These are phyloP conservation scores for Tachysurus vachellii DNA, from an alignment of 2,113 vertebrate genomes.

Conservation along the genomic window DNA sequence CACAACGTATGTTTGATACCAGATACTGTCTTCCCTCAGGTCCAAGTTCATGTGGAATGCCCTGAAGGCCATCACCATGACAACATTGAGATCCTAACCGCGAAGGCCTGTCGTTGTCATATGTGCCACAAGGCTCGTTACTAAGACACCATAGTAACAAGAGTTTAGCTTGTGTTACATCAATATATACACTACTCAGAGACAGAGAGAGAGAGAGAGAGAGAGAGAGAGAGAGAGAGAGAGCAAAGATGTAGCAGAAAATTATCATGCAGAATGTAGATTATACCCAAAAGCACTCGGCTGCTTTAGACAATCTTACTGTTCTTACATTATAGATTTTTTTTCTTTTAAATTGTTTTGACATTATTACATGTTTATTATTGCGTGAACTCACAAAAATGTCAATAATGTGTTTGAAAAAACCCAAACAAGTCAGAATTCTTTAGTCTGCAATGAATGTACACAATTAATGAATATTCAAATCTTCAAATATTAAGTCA, in stretches of 20 bases:
- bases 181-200: background rate
- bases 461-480: constrained; percentile 26
- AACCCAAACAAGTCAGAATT: constrained; percentile 8
- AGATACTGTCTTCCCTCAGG: constrained; percentile 61
- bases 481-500: constrained; percentile 6
- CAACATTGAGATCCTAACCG: constrained; percentile 81
- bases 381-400: background rate
- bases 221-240: constrained; percentile 42
- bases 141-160: constrained; percentile 61
- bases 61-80: constrained; percentile 67
- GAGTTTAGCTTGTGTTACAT: background rate
- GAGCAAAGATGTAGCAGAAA: constrained; percentile 36
- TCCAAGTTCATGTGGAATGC: constrained; percentile 82
- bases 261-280: background rate
- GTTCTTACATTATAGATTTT: background rate
- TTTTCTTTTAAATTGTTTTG: background rate
- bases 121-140: constrained; percentile 85
- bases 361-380: constrained; percentile 26
- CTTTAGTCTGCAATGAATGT: constrained; percentile 36
- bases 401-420: background rate
- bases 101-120: constrained; percentile 81
- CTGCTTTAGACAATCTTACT: constrained; percentile 7
- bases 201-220: constrained; percentile 6
- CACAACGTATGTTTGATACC: background rate
- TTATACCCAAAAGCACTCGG: background rate